Base-by-base conservation (phyloP, 2,888 invertebrate genomes). In the Cephus runcator region DNA sequence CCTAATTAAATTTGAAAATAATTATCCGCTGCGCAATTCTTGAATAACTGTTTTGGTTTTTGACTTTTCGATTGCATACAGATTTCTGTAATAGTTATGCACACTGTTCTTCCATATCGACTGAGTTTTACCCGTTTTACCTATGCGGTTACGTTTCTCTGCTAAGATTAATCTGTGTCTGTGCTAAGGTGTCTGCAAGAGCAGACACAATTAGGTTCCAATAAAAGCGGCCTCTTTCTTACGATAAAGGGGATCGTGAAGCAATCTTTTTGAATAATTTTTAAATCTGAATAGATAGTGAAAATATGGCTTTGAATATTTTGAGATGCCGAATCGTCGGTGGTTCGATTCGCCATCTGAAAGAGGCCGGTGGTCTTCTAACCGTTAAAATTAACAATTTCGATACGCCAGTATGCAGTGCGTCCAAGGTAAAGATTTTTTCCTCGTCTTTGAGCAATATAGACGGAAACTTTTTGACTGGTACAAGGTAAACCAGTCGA, bases 271-370 rank as follows among this genome's bases (percentile, higher is more conserved):
- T 3, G 34, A 71, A 31, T 33, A 33, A 71, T 31, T 40, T n/a
- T 69, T 11, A 33, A 31, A 12, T 56, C 56, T 56, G 23, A 23
- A 23, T 4, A 56, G 9, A 23, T 15, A 56, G 56, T 56, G 73
- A 80, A 81, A 76, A 79, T 35, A 88, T 85, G 87, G 84, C 85
- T 79, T 79, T 85, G 9, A 88, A 84, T 77, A 76, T 87, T 34
- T 75, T 88, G 73, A 85, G 83, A 82, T 80, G 75, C 40, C 79
- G 78, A n/a, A 33, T 80, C 0, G 69, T 76, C 31, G 78, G 75
- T 73, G 76, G 75, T 73, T 79, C 85, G 15, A 76, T 85, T 56
- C 83, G 84, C 35, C 82, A 82, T 35, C 79, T 89, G n/a, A 85
- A 82, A 77, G 81, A 87, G 81, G 79, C 82, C 11, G 78, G 84